phyloP scores from a whole-genome alignment of 2,888 invertebrate genomes.

The Acrobeloides nanus region DNA sequence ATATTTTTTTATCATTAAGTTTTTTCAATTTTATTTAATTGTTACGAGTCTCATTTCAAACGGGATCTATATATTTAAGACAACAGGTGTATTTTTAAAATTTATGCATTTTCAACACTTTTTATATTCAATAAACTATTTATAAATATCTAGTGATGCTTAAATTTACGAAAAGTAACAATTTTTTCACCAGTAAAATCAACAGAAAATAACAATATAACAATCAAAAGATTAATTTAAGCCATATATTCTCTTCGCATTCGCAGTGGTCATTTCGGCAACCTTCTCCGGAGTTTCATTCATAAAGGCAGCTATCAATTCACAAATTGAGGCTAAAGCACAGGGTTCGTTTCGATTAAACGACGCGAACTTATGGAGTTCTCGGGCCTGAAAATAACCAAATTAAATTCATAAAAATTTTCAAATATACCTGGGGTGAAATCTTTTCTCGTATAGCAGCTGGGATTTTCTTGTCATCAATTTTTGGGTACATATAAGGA shows the following conservation, averaged over 20 bases:
- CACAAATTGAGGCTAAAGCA: conserved; percentile 81
- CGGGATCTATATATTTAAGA: no score
- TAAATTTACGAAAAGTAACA: conserved; percentile 1
- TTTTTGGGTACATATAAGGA: conserved; percentile 91
- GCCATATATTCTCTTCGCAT: conserved; percentile 39
- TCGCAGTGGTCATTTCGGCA: conserved; percentile 37
- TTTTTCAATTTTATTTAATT: no score
- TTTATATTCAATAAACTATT: not conserved
- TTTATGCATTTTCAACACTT: no score
- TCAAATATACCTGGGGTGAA: conserved; percentile 19
- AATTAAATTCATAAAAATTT: not conserved
- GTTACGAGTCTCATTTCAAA: no score
- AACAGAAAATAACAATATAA: conserved; percentile 1
- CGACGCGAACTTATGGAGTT: conserved; percentile 71
- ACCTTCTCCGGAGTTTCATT: conserved; percentile 22
- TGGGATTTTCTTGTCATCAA: conserved; percentile 79
- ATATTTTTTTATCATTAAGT: no score
- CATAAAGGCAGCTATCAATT: conserved; percentile 79
- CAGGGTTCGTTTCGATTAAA: conserved; percentile 94
- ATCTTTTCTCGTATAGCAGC: conserved; percentile 73
- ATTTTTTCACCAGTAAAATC: not conserved
- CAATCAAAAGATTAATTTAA: conserved; percentile 17
- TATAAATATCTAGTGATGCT: not conserved
- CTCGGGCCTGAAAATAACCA: conserved; percentile 15
- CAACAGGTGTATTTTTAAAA: no score